Conservation (phyloP, 2,888 invertebrate species). For the Dorcus hopei region DNA sequence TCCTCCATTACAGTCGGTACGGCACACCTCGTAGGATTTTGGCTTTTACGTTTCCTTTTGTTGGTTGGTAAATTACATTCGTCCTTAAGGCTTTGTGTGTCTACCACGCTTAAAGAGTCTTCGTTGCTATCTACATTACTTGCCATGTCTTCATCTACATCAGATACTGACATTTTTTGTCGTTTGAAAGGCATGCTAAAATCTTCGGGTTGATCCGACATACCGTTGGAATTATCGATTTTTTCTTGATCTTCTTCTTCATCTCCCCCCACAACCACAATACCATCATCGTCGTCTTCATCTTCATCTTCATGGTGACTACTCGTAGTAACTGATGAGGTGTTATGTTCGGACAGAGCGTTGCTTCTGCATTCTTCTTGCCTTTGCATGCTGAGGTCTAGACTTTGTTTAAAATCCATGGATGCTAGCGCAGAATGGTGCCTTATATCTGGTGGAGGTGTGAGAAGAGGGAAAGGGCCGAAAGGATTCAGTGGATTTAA, state of each 20-base stretch:
- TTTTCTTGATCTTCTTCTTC: constrained; percentile 48
- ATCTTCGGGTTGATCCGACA: constrained; percentile 63
- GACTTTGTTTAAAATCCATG: constrained; percentile 63
- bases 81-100: constrained; percentile 56
- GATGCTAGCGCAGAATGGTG: constrained; percentile 58
- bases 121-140: constrained; percentile 67
- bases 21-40: constrained; percentile 83
- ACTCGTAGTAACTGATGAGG: constrained; percentile 35
- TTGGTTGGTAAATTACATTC: constrained; percentile 60
- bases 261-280: constrained; percentile 74
- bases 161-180: constrained; percentile 55
- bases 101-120: constrained; percentile 56
- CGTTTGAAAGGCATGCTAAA: constrained; percentile 66
- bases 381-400: constrained; percentile 57
- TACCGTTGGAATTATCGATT: constrained; percentile 46
- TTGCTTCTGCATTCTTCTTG: constrained; percentile 49
- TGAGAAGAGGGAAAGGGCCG: constrained; percentile 73
- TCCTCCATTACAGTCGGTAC: constrained; percentile 55
- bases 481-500: constrained; percentile 73
- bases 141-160: constrained; percentile 55
- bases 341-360: constrained; percentile 28
- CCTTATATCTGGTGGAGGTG: constrained; percentile 65
- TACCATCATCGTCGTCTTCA: constrained; percentile 73
- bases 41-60: constrained; percentile 82
- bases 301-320: constrained; percentile 46